Evolutionary conservation across 2,113 vertebrate species (phyloP), one percentile per base, ranked within the genome.

Genomic region (Lipophrys pholis): DNA sequence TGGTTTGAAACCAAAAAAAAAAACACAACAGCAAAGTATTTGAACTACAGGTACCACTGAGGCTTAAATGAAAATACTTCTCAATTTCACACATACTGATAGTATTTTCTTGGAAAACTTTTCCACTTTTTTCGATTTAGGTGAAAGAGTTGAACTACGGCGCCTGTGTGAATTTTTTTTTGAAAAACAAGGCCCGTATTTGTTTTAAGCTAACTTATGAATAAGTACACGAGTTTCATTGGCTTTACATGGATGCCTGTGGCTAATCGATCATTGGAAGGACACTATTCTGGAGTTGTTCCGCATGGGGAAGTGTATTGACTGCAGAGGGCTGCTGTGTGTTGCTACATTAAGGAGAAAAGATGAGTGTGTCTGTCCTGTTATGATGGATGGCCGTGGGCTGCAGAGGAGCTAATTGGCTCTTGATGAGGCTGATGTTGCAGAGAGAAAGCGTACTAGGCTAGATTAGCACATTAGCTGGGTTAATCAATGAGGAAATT

Each of bases 341-440:
- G 84, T 85, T 86, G 77, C 83, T 76, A 75, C 71, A 86, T 83
- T 90, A 88, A 76, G 80, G 75, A 78, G 82, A 88, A 87, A 87
- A 88, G 87, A 90, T 92, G 90, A 91, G 90, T 30, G 73, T 88
- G 89, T 88, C 90, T 88, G 83, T 86, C 73, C 78, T 12, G 69
- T 75, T 85, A 89, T 93, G 92, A 93, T 93, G 90, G 87, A 93
- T 93, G 85, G 80, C 84, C 62, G 40, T 70, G 76, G 80, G 84
- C 82, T 86, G 79, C 75, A 12, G 76, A 86, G 78, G 81, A 85
- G 72, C 84, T 93, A 92, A 93, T 91, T 91, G 87, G 85, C 87
- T 87, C 84, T 87, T 91, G 91, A 93, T 91, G 90, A 91, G 88
- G 83, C 84, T 83, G 78, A 84, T 89, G 85, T 91, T 90, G 87